phyloP scores from a whole-genome alignment of 1,140 invertebrate species.

The Zeugodacus cucurbitae region DNA sequence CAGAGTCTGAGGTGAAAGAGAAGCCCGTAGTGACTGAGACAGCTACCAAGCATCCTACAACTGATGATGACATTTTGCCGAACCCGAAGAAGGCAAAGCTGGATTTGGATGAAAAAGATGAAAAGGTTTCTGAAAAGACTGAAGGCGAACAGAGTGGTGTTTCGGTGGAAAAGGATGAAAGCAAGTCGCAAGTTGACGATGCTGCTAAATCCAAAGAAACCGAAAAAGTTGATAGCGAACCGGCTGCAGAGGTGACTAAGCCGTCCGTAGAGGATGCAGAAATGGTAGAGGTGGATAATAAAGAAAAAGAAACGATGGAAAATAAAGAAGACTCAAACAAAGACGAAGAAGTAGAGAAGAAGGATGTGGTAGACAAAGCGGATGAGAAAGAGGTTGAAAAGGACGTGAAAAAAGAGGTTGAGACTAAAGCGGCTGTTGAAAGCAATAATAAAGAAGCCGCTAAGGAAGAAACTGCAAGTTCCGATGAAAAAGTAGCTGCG shows the following conservation, averaged over 20 bases:
- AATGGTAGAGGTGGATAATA: background rate
- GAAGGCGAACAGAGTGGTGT: constrained; percentile 55
- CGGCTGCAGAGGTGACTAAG: constrained; percentile 41
- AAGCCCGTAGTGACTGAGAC: constrained; percentile 4
- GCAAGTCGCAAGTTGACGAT: constrained; percentile 61
- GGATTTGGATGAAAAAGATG: constrained; percentile 56
- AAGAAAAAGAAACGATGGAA: constrained; percentile 13
- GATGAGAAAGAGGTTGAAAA: constrained; percentile 43
- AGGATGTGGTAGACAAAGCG: background rate
- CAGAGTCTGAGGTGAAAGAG: constrained; percentile 19
- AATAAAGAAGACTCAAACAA: constrained; percentile 27
- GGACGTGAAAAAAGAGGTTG: constrained; percentile 5
- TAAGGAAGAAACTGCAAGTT: background rate
- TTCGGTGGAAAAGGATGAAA: constrained; percentile 46
- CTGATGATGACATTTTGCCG: constrained; percentile 49
- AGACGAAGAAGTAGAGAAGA: constrained; percentile 40
- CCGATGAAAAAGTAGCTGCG: background rate
- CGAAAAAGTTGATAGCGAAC: constrained; percentile 41
- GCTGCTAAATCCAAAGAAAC: constrained; percentile 32
- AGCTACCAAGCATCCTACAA: constrained; percentile 38
- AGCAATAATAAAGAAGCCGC: background rate
- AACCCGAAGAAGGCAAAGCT: constrained; percentile 62
- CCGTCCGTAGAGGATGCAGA: constrained; percentile 39
- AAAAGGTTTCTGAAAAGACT: constrained; percentile 50
- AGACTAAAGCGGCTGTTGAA: background rate